Base-by-base conservation (phyloP, 2,113 vertebrate genomes). In the Clarias batrachus region DNA sequence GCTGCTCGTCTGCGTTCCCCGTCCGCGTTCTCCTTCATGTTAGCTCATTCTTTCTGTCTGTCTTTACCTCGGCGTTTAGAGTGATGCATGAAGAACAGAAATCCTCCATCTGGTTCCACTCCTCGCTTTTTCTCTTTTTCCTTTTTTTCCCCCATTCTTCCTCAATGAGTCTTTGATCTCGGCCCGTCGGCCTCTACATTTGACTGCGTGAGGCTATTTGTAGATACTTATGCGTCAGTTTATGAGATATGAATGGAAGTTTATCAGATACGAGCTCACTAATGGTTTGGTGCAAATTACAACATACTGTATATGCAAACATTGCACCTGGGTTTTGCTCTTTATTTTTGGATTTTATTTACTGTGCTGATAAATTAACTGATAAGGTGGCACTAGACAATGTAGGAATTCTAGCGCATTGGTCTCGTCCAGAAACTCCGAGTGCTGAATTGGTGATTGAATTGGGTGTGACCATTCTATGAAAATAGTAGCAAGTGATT, bases 61-160 rank as follows among this genome's bases (percentile, higher is more conserved):
- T 56, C 57, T 54, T 74, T 23, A 62, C 78, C 25, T 33, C 37
- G 54, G 30, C 23, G 56, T 16, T 74, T 33, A 23, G 37, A 63
- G 57, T 65, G 56, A 82, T 80, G 56, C 8, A 62, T 37, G 77
- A 86, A 86, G 57, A 14, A 57, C 48, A 16, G 23, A 81, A 9
- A 21, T 56, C 16, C 10, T 57, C 23, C 60, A 68, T 57, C 21
- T n/a, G n/a, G 33, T 78, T 6, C 21, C 71, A 48, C 11, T 14
- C 14, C 17, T 79, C n/a, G 11, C 3, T 14, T 80, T 48, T 59
- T 59, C 52, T 79, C 27, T 56, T 70, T 48, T 59, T 37, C 12
- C 41, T 25, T 23, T 84, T 4, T 19, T 17, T 25, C 14, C 74
- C 2, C 33, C 37, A 48, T 73, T 25, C 66, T 71, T 23, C 14